Evolutionary conservation across 2,797 vertebrate genomes (phyloP).

Genomic region (Pygocentrus nattereri): DNA sequence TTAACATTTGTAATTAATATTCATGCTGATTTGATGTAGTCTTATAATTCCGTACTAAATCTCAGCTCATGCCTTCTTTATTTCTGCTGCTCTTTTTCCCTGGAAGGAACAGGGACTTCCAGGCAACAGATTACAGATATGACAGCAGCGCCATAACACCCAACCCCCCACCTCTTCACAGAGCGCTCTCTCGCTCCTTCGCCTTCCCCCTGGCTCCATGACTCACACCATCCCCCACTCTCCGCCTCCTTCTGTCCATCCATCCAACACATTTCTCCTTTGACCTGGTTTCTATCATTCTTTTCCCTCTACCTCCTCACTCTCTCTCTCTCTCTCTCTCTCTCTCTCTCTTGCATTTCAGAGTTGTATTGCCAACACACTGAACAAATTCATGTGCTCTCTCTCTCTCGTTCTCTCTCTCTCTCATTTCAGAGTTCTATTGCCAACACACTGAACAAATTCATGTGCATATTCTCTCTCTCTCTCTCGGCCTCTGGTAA

Average conservation of each 20-base stretch:
- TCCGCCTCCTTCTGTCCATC: constrained; percentile 41
- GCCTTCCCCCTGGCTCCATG: constrained; percentile 54
- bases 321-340: no score
- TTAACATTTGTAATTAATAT: background rate
- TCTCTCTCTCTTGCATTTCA: no score
- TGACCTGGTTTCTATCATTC: constrained; percentile 35
- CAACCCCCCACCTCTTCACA: constrained; percentile 31
- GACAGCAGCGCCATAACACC: constrained; percentile 41
- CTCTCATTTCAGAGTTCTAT: background rate
- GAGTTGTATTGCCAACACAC: background rate
- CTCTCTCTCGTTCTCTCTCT: background rate
- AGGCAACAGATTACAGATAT: constrained; percentile 66
- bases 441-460: background rate
- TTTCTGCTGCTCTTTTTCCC: constrained; percentile 3
- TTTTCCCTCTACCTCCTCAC: background rate
- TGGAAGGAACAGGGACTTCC: constrained; percentile 55
- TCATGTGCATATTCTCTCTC: background rate
- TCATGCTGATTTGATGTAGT: background rate
- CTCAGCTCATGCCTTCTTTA: background rate
- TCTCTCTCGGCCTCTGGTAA: background rate
- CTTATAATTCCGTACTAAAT: background rate
- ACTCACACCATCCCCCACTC: constrained; percentile 34
- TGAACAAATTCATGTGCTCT: background rate
- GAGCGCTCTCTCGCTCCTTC: constrained; percentile 39
- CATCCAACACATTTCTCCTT: constrained; percentile 34